Evolutionary conservation across 2,888 invertebrate species (phyloP), one percentile per base, ranked within the genome.

Genomic region (Panopea generosa): DNA sequence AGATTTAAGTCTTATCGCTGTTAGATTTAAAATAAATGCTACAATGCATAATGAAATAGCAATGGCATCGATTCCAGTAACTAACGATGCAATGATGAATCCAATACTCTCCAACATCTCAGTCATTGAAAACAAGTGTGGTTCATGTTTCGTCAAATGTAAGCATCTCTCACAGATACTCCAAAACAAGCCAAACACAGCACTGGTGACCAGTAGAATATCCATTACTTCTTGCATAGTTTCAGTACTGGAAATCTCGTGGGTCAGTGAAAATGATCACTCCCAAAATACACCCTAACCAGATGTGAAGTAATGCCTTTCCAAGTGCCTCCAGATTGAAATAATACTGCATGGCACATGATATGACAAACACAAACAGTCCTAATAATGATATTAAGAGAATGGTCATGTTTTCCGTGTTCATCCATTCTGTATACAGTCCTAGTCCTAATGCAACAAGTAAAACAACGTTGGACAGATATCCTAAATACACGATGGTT

Each of bases 281-380:
- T 18, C 91, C 92, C 1, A 91, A 81, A 18, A 91, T 83, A 68
- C 89, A 87, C 3, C 92, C 91, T 9, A 91, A 79, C 91, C 91
- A 92, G 14, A 91, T 79, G 49, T 90, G 87, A 18, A 86, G 77
- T 40, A 92, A 45, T 1, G 87, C 81, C 27, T 75, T 82, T n/a
- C 91, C 91, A 7, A 90, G 61, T 4, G 77, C 55, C 18, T 86
- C 85, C 67, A 83, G 77, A 27, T 87, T 85, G 72, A 90, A 91
- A 74, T 91, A 91, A 69, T 89, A 90, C 61, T 86, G 86, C 16
- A 90, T 72, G 2, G 90, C 90, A 80, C 86, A 86, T 6, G 90
- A 86, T 6, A 90, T 74, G 20, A 83, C 83, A 77, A 91, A 89
- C 16, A 91, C 87, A 57, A 91, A 86, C 53, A 91, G 69, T 11